phyloP scores from a whole-genome alignment of 2,113 vertebrate genomes.

The Narcine bancroftii region DNA sequence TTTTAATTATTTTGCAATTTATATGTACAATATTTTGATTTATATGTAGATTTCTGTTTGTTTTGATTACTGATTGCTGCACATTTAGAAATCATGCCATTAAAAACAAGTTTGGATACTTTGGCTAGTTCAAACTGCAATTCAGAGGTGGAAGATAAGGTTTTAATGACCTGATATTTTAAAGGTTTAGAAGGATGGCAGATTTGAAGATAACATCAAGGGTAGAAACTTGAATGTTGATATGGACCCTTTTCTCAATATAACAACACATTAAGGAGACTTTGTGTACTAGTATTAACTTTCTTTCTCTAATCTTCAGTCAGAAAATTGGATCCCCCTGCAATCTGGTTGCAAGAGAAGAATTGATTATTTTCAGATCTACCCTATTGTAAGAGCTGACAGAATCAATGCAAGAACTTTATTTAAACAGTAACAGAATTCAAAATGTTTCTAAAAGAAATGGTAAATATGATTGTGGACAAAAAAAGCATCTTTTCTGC shows the following conservation, averaged over 20 bases:
- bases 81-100: background rate
- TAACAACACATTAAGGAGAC: background rate
- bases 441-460: background rate
- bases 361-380: background rate
- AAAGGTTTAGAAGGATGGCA: background rate
- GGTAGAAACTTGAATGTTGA: background rate
- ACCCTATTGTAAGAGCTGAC: background rate
- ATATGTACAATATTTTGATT: background rate
- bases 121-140: background rate
- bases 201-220: background rate
- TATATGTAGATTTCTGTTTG: background rate
- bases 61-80: background rate
- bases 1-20: background rate
- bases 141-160: background rate
- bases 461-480: background rate
- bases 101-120: background rate
- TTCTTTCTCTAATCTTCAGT: background rate
- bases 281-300: background rate
- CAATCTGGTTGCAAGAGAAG: background rate
- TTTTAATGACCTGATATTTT: background rate
- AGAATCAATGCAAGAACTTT: background rate
- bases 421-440: background rate
- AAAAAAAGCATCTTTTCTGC: background rate
- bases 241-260: background rate
- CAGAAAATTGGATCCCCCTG: background rate